A percentile compares a stretch with the other conserved stretches of the same genome.
Conservation (phyloP, 2,888 invertebrate species). For the Archaeoteleia sp. region DNA sequence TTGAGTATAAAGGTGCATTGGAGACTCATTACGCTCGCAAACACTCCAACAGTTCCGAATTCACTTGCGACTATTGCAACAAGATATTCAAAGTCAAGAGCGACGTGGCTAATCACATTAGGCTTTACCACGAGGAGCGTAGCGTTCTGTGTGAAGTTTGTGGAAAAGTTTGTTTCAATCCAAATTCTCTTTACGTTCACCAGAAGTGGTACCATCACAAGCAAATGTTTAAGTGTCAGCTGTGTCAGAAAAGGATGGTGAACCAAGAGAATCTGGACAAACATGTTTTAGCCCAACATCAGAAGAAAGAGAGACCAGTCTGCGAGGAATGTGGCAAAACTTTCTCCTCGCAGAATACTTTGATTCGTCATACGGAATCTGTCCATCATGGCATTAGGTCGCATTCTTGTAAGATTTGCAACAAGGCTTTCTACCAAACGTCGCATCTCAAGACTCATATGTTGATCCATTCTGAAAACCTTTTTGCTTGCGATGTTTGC, state of each 20-base stretch:
- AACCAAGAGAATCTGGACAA: conserved; percentile 35
- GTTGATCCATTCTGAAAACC: conserved; percentile 45
- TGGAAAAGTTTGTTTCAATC: conserved; percentile 59
- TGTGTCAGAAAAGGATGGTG: conserved; percentile 31
- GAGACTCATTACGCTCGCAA: conserved; percentile 46
- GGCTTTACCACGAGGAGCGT: conserved; percentile 55
- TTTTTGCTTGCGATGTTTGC: conserved; percentile 60
- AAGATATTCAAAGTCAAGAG: conserved; percentile 75
- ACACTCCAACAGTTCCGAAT: conserved; percentile 44
- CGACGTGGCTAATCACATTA: conserved; percentile 59
- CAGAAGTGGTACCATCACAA: conserved; percentile 61
- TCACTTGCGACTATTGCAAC: conserved; percentile 57
- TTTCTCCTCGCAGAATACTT: conserved; percentile 11
- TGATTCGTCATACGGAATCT: conserved; percentile 1
- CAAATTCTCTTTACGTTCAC: conserved; percentile 60
- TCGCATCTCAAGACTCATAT: conserved; percentile 65
- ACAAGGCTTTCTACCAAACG: conserved; percentile 64
- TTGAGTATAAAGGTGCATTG: conserved; percentile 44
- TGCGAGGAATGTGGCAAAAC: conserved; percentile 52
- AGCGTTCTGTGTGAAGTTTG: conserved; percentile 59
- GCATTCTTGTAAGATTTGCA: conserved; percentile 65
- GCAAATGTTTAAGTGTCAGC: conserved; percentile 7
- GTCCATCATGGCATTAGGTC: conserved; percentile 60
- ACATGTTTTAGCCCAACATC: conserved; percentile 26
- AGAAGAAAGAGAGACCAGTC: conserved; percentile 44